Evolutionary conservation across 1,140 invertebrate species (phyloP).

Genomic region (Cheumatopsyche charites): DNA sequence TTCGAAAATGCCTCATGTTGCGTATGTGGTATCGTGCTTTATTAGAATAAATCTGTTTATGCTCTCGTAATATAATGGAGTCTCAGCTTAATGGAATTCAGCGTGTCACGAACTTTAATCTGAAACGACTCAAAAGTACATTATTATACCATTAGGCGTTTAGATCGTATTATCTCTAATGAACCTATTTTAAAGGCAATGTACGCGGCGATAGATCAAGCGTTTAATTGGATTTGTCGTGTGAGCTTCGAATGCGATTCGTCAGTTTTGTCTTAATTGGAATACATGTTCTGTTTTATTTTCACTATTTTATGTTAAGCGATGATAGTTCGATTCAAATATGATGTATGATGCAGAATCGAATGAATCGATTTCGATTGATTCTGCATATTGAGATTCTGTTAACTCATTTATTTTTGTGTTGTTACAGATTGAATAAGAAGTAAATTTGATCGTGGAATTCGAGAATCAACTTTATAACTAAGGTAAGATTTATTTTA

Average conservation of each 20-base stretch:
- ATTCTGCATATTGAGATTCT: too few species aligned
- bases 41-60: conserved; percentile 16
- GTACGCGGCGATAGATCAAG: conserved; percentile 6
- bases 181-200: conserved; percentile 14
- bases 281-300: too few species aligned
- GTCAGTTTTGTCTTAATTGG: too few species aligned
- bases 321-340: too few species aligned
- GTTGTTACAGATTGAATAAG: too few species aligned
- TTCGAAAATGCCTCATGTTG: background rate
- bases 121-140: conserved; percentile 21
- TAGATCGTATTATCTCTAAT: conserved; percentile 14
- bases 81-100: conserved; percentile 12
- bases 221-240: conserved; percentile 13
- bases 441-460: too few species aligned
- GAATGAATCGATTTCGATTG: too few species aligned
- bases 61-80: background rate
- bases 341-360: too few species aligned
- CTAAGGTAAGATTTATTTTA: too few species aligned
- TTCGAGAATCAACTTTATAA: too few species aligned
- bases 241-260: background rate
- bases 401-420: too few species aligned
- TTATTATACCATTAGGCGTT: conserved; percentile 20
- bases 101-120: conserved; percentile 20
- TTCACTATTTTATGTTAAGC: too few species aligned
- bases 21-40: background rate